Conservation (phyloP, 1,140 invertebrate genomes). For the Heterodera carotae region DNA sequence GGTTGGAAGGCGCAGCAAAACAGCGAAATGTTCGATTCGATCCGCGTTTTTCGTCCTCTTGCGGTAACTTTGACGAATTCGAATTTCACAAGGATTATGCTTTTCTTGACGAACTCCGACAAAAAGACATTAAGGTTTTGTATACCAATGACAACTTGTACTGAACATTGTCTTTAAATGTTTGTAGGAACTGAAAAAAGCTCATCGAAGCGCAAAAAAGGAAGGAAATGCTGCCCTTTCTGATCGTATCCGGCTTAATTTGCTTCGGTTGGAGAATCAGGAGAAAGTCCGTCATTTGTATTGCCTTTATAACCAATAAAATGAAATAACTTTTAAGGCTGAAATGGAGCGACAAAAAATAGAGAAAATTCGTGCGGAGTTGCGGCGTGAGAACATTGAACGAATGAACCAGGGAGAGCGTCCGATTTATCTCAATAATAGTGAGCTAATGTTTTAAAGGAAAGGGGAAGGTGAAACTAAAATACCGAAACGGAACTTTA, state of each 20-base stretch:
- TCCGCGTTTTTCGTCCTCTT: slow-evolving; percentile 29
- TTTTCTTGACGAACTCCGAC: slow-evolving; percentile 35
- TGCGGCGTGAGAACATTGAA: slow-evolving; percentile 34
- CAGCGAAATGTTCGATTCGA: slow-evolving; percentile 26
- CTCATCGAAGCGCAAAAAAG: slow-evolving; percentile 13
- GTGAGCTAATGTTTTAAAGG: neutral
- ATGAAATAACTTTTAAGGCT: neutral
- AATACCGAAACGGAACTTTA: no score
- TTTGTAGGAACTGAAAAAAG: slow-evolving; percentile 39
- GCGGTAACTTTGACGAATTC: slow-evolving; percentile 33
- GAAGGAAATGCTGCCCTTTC: slow-evolving; percentile 18
- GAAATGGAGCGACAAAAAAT: slow-evolving; percentile 12
- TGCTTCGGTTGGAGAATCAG: slow-evolving; percentile 34
- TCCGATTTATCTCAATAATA: slow-evolving; percentile 24
- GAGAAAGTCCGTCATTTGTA: neutral
- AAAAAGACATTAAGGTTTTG: slow-evolving; percentile 36
- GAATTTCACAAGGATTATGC: slow-evolving; percentile 35
- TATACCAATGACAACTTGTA: no score
- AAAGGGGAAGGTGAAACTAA: neutral
- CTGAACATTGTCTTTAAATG: slow-evolving; percentile 3
- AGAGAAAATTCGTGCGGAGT: slow-evolving; percentile 23
- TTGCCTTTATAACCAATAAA: neutral
- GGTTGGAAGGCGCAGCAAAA: slow-evolving; percentile 20
- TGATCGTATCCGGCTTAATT: slow-evolving; percentile 31
- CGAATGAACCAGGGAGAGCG: slow-evolving; percentile 38